These are phyloP conservation scores for Parelbella ahira DNA, from an alignment of 2,888 invertebrate species.

Conservation along the genomic window DNA sequence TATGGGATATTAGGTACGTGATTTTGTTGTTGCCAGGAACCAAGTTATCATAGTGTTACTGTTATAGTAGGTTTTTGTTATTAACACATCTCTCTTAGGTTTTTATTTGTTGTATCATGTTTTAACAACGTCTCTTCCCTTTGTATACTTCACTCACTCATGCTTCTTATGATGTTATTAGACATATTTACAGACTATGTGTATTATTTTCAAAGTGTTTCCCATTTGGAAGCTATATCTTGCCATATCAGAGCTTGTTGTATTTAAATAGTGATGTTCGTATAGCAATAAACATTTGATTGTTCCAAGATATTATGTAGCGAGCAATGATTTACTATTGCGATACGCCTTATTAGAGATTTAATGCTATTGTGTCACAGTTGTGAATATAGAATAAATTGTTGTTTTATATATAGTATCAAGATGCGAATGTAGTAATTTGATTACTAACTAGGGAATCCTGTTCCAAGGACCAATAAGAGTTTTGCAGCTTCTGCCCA, in stretches of 20 bases:
- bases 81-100: conserved; percentile 10
- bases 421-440: conserved; percentile 2
- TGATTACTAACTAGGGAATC: conserved; percentile 5
- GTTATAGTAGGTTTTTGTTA: conserved; percentile 16
- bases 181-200: no score
- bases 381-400: conserved; percentile 1
- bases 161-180: conserved; percentile 16
- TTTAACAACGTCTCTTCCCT: conserved; percentile 5
- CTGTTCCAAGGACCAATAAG: conserved; percentile 6
- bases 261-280: not conserved
- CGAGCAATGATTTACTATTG: no score
- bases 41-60: conserved; percentile 16
- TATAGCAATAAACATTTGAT: conserved; percentile 4
- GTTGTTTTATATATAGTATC: no score
- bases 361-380: no score
- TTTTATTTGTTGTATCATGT: conserved; percentile 8
- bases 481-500: conserved; percentile 8
- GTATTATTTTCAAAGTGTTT: no score
- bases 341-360: no score
- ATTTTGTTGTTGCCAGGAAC: conserved; percentile 14
- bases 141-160: not conserved
- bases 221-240: not conserved
- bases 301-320: not conserved
- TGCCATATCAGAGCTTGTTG: not conserved
- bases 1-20: conserved; percentile 29